Evolutionary conservation across 2,113 vertebrate species (phyloP).

Genomic region (Tonatia bakeri): DNA sequence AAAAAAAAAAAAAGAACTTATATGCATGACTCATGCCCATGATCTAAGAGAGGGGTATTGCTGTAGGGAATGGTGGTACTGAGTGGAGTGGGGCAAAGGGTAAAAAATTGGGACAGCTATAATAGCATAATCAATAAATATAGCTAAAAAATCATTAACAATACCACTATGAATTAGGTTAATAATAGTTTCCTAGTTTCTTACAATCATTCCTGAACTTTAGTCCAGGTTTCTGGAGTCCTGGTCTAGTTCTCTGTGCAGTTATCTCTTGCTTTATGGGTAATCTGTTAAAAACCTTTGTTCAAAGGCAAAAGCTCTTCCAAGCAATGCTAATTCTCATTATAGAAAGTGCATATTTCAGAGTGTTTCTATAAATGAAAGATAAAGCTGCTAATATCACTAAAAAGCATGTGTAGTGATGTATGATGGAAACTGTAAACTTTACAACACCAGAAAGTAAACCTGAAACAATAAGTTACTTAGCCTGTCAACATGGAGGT

Average conservation of each 20-base stretch:
- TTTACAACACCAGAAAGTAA: neutral
- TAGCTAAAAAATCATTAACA: too few species aligned
- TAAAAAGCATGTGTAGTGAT: neutral
- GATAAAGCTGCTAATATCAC: neutral
- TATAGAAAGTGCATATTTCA: neutral
- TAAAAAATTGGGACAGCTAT: too few species aligned
- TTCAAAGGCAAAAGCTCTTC: slow-evolving; percentile 16
- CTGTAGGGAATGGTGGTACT: too few species aligned
- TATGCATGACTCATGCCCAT: too few species aligned
- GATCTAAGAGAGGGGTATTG: too few species aligned
- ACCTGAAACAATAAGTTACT: neutral
- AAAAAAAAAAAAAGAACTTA: too few species aligned
- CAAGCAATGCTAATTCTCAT: slow-evolving; percentile 18
- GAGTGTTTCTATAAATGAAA: neutral
- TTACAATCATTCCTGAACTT: slow-evolving; percentile 15
- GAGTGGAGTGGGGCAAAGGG: too few species aligned
- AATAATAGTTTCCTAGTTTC: neutral
- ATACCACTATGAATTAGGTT: neutral
- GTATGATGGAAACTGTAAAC: neutral
- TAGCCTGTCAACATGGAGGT: neutral
- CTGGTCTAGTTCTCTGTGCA: neutral
- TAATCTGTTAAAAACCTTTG: slow-evolving; percentile 15
- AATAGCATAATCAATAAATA: too few species aligned
- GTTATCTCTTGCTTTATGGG: neutral
- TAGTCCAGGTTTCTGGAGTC: neutral